phyloP scores from a whole-genome alignment of 2,888 invertebrate species.

The Incurvaria masculella region DNA sequence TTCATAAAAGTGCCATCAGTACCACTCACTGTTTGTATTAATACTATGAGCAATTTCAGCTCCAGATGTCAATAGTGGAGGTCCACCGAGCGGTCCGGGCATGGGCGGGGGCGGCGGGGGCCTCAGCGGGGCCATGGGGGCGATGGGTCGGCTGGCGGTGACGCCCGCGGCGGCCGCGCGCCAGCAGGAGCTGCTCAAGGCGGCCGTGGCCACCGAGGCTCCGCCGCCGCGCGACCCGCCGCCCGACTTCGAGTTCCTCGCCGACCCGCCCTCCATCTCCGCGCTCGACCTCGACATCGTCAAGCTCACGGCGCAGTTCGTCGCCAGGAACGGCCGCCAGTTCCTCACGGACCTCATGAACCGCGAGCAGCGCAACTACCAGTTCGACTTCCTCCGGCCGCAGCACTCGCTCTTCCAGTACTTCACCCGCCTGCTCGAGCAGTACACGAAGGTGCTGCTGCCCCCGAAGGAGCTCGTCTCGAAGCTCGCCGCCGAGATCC shows the following conservation, averaged over 20 bases:
- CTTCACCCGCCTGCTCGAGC: slow-evolving; percentile 96
- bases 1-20: too few relatives aligned
- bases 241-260: slow-evolving; percentile 88
- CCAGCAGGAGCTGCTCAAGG: slow-evolving; percentile 84
- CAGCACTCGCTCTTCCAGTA: slow-evolving; percentile 98
- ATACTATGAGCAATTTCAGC: too few relatives aligned
- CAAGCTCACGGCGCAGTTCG: slow-evolving; percentile 97
- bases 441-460: slow-evolving; percentile 96
- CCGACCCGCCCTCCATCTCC: slow-evolving; percentile 98
- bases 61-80: neutral
- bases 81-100: slow-evolving; percentile 10
- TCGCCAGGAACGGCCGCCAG: slow-evolving; percentile 96
- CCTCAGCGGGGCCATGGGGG: slow-evolving; percentile 33
- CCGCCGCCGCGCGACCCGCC: slow-evolving; percentile 92
- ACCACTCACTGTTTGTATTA: too few relatives aligned
- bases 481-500: slow-evolving; percentile 75
- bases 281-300: slow-evolving; percentile 98
- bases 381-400: slow-evolving; percentile 97
- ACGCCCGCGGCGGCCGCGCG: slow-evolving; percentile 79
- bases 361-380: slow-evolving; percentile 95
- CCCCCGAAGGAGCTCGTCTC: slow-evolving; percentile 89
- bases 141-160: slow-evolving; percentile 48
- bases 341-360: slow-evolving; percentile 99
- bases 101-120: slow-evolving; percentile 29
- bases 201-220: slow-evolving; percentile 81